These are phyloP conservation scores for Notamacropus eugenii DNA, from an alignment of 2,797 vertebrate genomes.

Conservation along the genomic window DNA sequence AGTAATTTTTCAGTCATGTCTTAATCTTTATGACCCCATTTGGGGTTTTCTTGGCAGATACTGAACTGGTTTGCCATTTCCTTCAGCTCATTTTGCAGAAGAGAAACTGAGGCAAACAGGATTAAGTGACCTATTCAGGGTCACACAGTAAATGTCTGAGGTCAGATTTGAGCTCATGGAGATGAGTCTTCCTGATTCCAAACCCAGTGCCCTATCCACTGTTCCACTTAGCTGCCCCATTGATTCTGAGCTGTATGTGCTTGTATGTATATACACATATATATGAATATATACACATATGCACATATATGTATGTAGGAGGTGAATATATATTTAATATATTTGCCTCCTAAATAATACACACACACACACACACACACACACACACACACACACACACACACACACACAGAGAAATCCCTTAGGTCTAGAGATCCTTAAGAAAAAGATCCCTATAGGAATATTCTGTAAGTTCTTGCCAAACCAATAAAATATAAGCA, in stretches of 20 bases:
- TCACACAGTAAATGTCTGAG: background rate
- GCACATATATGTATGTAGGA: background rate
- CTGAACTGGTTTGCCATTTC: background rate
- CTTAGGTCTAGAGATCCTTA: background rate
- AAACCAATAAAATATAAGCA: background rate
- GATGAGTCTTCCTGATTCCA: background rate
- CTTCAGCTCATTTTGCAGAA: background rate
- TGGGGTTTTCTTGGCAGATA: background rate
- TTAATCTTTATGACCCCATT: background rate
- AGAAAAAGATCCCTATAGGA: background rate
- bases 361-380: too few relatives aligned
- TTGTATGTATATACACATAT: too few relatives aligned
- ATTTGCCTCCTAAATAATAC: too few relatives aligned
- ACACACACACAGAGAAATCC: background rate
- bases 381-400: too few relatives aligned
- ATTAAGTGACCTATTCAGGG: background rate
- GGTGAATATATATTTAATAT: too few relatives aligned
- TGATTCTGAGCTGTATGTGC: background rate
- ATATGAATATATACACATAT: background rate
- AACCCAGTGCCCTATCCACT: background rate
- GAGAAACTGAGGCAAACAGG: background rate
- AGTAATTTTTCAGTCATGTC: background rate
- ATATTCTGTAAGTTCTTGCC: background rate
- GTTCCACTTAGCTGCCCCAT: background rate
- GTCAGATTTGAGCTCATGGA: background rate